phyloP scores from a whole-genome alignment of 2,888 invertebrate genomes.

The Epiblema foenella region DNA sequence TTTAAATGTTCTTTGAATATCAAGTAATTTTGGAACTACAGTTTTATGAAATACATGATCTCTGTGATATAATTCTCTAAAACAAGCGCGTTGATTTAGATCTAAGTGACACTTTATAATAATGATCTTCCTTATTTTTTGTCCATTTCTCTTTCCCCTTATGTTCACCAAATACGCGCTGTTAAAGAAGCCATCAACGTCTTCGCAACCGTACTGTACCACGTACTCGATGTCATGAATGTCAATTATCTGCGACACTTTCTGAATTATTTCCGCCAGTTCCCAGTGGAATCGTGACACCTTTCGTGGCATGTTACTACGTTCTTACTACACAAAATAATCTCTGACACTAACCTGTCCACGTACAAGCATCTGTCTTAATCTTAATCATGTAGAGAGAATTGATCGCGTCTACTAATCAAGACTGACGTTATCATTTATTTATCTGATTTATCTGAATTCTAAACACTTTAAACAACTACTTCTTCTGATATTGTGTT shows the following conservation, averaged over 20 bases:
- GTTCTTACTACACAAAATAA: conserved; percentile 45
- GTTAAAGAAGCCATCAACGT: conserved; percentile 62
- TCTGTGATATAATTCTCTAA: conserved; percentile 63
- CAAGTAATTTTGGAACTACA: conserved; percentile 60
- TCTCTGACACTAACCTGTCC: conserved; percentile 48
- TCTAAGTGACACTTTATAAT: conserved; percentile 68
- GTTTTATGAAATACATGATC: conserved; percentile 60
- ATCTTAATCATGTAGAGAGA: conserved; percentile 14
- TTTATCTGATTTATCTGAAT: conserved; percentile 31
- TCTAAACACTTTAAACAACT: conserved; percentile 10
- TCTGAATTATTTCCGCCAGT: conserved; percentile 61
- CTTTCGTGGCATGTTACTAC: conserved; percentile 65
- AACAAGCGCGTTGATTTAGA: conserved; percentile 56
- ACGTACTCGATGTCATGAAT: conserved; percentile 57
- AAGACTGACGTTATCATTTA: conserved; percentile 43
- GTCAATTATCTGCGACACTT: conserved; percentile 58
- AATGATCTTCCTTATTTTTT: conserved; percentile 57
- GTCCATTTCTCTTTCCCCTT: conserved; percentile 59
- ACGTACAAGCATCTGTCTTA: conserved; percentile 21
- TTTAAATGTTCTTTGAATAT: conserved; percentile 61
- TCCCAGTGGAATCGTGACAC: conserved; percentile 64
- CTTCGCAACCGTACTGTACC: conserved; percentile 60
- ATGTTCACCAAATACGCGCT: conserved; percentile 61
- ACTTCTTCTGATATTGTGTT: not conserved
- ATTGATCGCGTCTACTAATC: conserved; percentile 25